Evolutionary conservation across 1,140 invertebrate genomes (phyloP).

Genomic region (Mesaphorura yosii): DNA sequence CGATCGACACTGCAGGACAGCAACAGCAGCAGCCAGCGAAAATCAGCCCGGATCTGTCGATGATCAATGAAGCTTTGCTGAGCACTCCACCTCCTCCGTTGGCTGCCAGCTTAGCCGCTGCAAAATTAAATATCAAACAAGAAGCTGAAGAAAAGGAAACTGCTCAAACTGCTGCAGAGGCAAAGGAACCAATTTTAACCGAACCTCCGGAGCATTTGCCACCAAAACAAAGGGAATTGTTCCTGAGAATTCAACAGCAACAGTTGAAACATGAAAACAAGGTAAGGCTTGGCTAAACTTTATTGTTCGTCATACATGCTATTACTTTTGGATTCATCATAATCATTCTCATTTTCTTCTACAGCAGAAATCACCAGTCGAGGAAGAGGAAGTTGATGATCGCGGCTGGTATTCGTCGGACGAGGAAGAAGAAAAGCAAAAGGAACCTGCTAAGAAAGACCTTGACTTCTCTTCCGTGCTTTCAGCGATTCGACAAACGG

Average conservation of each 20-base stretch:
- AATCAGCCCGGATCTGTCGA: background rate
- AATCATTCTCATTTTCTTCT: slow-evolving; percentile 6
- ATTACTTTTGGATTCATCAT: too few species aligned
- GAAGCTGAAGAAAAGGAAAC: background rate
- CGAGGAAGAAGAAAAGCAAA: slow-evolving; percentile 57
- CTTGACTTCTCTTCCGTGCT: slow-evolving; percentile 14
- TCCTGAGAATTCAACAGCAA: slow-evolving; percentile 54
- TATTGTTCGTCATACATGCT: slow-evolving; percentile 10
- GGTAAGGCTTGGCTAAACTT: slow-evolving; percentile 17
- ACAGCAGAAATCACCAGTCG: background rate
- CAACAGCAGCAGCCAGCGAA: background rate
- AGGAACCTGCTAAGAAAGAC: slow-evolving; percentile 34
- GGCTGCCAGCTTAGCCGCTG: background rate
- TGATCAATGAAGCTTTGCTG: background rate
- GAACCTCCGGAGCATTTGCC: slow-evolving; percentile 42
- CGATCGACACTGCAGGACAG: background rate
- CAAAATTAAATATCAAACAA: background rate
- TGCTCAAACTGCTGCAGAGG: background rate
- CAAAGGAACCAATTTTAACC: background rate
- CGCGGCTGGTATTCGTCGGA: slow-evolving; percentile 32
- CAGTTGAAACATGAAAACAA: slow-evolving; percentile 44
- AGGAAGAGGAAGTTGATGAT: slow-evolving; percentile 10
- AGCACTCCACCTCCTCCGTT: background rate
- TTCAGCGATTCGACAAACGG: slow-evolving; percentile 16
- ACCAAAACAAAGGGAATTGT: slow-evolving; percentile 54